These are phyloP conservation scores for Oryctes rhinoceros DNA, from an alignment of 1,140 invertebrate genomes.

Conservation along the genomic window DNA sequence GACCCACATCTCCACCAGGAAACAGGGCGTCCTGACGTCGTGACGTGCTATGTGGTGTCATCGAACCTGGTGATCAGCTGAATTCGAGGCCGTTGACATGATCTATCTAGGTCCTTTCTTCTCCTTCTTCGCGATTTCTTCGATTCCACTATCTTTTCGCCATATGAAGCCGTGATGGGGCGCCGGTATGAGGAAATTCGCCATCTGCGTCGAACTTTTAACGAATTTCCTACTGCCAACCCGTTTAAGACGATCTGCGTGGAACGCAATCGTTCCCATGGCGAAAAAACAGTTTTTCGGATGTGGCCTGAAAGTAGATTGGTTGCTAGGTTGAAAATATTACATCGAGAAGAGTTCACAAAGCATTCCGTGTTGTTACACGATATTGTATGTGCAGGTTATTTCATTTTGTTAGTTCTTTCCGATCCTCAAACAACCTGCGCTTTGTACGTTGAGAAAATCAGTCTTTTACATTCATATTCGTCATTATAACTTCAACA, in stretches of 20 bases:
- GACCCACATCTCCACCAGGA: constrained; percentile 60
- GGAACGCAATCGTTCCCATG: neutral
- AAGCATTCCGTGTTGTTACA: neutral
- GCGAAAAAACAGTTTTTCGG: neutral
- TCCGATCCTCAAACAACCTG: no score
- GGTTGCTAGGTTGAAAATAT: no score
- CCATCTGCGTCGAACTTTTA: constrained; percentile 18
- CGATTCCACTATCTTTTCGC: constrained; percentile 18
- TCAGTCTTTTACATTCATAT: no score
- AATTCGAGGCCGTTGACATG: constrained; percentile 57
- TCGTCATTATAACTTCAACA: no score
- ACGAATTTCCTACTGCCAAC: neutral
- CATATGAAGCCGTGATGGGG: constrained; percentile 21
- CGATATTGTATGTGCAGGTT: neutral
- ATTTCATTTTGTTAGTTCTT: no score
- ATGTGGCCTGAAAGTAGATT: neutral
- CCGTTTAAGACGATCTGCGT: neutral
- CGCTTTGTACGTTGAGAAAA: no score
- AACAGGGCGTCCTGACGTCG: constrained; percentile 47
- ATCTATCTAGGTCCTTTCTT: constrained; percentile 53
- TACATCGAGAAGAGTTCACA: neutral
- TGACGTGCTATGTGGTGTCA: constrained; percentile 51
- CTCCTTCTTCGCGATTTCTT: constrained; percentile 23
- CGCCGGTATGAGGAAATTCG: neutral
- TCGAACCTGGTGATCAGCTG: constrained; percentile 58